Evolutionary conservation across 2,888 invertebrate species (phyloP).

Genomic region (Tenthredo mesomela): DNA sequence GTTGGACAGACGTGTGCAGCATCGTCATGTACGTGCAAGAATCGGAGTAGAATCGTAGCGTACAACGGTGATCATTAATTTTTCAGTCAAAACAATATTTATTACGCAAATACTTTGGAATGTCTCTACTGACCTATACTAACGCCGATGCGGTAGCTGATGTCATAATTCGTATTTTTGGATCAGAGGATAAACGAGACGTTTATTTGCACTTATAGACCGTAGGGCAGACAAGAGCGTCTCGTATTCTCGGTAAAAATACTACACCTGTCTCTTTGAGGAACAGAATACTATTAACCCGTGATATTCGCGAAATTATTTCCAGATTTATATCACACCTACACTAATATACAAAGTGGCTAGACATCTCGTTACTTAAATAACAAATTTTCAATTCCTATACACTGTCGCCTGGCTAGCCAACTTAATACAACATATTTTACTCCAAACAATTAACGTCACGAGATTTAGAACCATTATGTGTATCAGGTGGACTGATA

Average conservation of each 20-base stretch:
- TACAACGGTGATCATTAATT: constrained; percentile 37
- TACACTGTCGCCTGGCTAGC: too few relatives aligned
- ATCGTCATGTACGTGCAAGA: neutral
- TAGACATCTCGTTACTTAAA: constrained; percentile 11
- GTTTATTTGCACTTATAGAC: constrained; percentile 46
- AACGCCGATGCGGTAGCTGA: constrained; percentile 35
- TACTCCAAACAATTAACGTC: neutral
- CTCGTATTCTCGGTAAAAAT: constrained; percentile 31
- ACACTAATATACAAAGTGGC: neutral
- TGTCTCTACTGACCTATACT: constrained; percentile 49
- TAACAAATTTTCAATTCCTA: constrained; percentile 10
- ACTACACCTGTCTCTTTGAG: constrained; percentile 1
- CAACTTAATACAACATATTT: neutral
- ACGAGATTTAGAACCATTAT: neutral
- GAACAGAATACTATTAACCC: constrained; percentile 1
- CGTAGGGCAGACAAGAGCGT: constrained; percentile 24
- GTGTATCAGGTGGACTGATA: neutral
- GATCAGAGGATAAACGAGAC: constrained; percentile 44
- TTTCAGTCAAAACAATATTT: constrained; percentile 44
- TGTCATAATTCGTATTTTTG: constrained; percentile 45
- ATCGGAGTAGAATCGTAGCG: neutral
- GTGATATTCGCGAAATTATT: constrained; percentile 6
- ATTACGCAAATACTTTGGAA: constrained; percentile 37
- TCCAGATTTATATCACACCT: neutral
- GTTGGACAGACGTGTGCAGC: neutral